Evolutionary conservation across 35 echinoderm and acorn worm genomes (phyloP).

Genomic region (Ophioderma brevispina): DNA sequence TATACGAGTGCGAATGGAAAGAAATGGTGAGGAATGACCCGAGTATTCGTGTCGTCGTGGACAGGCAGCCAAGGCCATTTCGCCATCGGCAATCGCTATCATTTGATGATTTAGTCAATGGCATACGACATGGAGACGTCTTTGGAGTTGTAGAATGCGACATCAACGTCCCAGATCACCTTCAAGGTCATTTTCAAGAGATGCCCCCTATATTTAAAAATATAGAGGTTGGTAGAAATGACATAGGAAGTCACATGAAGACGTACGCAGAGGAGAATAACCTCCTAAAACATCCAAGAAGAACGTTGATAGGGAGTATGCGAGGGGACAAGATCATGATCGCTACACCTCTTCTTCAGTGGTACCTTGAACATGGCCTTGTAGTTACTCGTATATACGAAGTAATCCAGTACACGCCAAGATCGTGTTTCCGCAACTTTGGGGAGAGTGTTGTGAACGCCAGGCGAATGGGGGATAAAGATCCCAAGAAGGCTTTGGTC

Average conservation of each 20-base stretch:
- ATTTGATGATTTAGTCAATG: background rate
- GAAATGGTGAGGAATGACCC: background rate
- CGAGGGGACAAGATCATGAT: background rate
- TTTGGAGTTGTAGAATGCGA: conserved; percentile 45
- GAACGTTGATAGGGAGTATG: conserved; percentile 23
- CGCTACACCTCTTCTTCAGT: conserved; percentile 28
- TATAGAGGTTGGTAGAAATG: conserved; percentile 25
- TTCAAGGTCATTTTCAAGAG: conserved; percentile 36
- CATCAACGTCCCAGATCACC: conserved; percentile 17
- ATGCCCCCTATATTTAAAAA: conserved; percentile 74
- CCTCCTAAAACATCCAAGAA: conserved; percentile 14
- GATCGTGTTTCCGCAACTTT: background rate
- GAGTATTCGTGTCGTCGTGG: background rate
- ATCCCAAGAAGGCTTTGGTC: conserved; percentile 9
- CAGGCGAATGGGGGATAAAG: conserved; percentile 40
- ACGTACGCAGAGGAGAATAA: conserved; percentile 20
- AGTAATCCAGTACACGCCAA: conserved; percentile 31
- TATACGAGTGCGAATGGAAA: conserved; percentile 42
- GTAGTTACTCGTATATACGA: conserved; percentile 18
- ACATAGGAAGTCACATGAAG: conserved; percentile 52
- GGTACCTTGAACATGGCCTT: conserved; percentile 47
- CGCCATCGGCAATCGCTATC: background rate
- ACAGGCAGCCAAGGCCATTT: background rate
- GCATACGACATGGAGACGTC: background rate
- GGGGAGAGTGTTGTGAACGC: conserved; percentile 31